Evolutionary conservation across 2,113 vertebrate species (phyloP).

Genomic region (Ellobius talpinus): DNA sequence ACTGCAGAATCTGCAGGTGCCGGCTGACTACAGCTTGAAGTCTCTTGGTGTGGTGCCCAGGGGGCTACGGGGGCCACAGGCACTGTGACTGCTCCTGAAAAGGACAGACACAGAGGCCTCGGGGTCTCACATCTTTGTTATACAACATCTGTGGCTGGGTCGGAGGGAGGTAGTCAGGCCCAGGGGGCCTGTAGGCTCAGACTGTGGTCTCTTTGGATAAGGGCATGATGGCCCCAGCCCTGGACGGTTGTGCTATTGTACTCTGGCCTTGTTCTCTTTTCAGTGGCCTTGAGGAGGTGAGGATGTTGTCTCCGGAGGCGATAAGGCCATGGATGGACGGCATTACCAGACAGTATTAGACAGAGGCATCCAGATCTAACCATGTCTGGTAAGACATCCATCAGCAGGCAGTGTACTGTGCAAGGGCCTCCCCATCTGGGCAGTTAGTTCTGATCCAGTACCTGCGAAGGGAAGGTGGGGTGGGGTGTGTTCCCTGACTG

Average conservation of each 20-base stretch:
- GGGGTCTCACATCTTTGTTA: background rate
- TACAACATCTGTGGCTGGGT: background rate
- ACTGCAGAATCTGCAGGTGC: background rate
- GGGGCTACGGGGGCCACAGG: background rate
- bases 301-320: slow-evolving; percentile 45
- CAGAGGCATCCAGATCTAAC: slow-evolving; percentile 95
- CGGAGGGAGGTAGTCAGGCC: background rate
- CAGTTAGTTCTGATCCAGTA: background rate
- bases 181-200: background rate
- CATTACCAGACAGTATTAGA: slow-evolving; percentile 99
- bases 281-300: background rate
- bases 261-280: background rate
- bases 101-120: background rate
- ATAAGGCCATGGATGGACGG: slow-evolving; percentile 92
- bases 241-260: background rate
- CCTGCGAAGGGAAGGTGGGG: background rate
- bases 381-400: slow-evolving; percentile 99
- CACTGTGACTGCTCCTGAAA: background rate
- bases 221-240: background rate
- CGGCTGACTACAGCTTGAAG: background rate
- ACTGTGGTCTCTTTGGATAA: background rate
- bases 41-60: background rate
- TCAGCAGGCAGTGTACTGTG: slow-evolving; percentile 87
- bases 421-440: background rate
- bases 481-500: background rate